Evolutionary conservation across 2,113 vertebrate species (phyloP), one percentile per base, ranked within the genome.

Genomic region (Engystomops pustulosus): DNA sequence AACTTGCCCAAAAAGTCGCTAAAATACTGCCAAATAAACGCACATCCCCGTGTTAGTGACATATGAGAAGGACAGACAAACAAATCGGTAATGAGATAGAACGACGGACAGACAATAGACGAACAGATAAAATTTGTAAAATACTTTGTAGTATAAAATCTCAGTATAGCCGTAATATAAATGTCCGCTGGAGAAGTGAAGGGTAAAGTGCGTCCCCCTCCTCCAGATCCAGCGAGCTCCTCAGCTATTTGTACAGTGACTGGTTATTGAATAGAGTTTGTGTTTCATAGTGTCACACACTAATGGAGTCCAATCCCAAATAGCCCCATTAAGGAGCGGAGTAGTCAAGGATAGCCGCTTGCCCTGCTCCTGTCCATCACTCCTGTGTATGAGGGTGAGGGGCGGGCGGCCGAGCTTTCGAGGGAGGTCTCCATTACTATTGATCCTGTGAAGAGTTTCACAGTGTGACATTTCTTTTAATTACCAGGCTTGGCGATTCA

Each of bases 401-500:
- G 71, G 11, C 15, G 41, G 80, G 55, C 27, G 27, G 44, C 44
- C 71, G 17, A 38, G 27, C 60, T 65, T 65, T 65, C 49, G 38
- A 68, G 71, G 72, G 72, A 75, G 81, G 72, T 84, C 71, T 84
- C 58, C 41, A 84, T 77, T 68, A 84, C 58, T 84, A 84, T 84
- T 84, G 81, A 84, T 68, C 81, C 81, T 77, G 58, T 84, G 71
- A 84, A 84, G 71, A 84, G 81, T 44, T 75, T 76, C 81, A 41
- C 81, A 77, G 81, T 65, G 60, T 84, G 81, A 84, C 71, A 76
- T 58, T 67, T 77, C 81, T 84, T 84, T 84, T 84, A 84, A 84
- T 84, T 76, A 84, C 81, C 72, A 36, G 49, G 55, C 81, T 76
- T 38, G 72, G 71, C 72, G 47, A 84, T 84, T 84, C 55, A 84